Conservation (phyloP, 1,140 invertebrate species). For the Coboldia fuscipes region DNA sequence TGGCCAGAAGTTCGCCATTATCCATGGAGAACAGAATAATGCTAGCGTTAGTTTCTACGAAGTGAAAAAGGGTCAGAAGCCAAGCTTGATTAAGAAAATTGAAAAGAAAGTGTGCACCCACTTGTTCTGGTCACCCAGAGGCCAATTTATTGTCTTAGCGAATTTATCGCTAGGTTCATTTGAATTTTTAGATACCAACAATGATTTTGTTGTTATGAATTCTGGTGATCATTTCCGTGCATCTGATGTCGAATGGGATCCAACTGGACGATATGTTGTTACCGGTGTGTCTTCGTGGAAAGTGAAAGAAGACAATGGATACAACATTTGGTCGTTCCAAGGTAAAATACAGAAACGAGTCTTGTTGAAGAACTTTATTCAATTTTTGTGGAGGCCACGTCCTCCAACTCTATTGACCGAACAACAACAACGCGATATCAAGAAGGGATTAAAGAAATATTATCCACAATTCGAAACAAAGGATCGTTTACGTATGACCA, state of each 20-base stretch:
- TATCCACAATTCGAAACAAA: slow-evolving; percentile 89
- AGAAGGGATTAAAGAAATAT: slow-evolving; percentile 97
- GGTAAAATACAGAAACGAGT: slow-evolving; percentile 54
- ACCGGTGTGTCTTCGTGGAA: slow-evolving; percentile 91
- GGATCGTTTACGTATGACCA: slow-evolving; percentile 77
- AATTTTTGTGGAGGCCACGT: slow-evolving; percentile 89
- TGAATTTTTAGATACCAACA: slow-evolving; percentile 81
- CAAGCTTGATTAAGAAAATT: slow-evolving; percentile 68
- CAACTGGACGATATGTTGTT: slow-evolving; percentile 91
- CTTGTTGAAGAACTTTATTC: slow-evolving; percentile 79
- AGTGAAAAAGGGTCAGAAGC: slow-evolving; percentile 72
- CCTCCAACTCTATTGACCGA: slow-evolving; percentile 65
- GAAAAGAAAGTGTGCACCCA: slow-evolving; percentile 85
- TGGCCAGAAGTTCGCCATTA: slow-evolving; percentile 87
- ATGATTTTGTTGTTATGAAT: slow-evolving; percentile 86
- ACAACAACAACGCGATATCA: slow-evolving; percentile 78
- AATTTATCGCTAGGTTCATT: slow-evolving; percentile 67
- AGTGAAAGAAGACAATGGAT: slow-evolving; percentile 89
- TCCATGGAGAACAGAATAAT: slow-evolving; percentile 78
- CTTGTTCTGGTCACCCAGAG: slow-evolving; percentile 89
- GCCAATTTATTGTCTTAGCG: slow-evolving; percentile 88
- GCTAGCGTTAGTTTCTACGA: slow-evolving; percentile 87
- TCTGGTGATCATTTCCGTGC: slow-evolving; percentile 74
- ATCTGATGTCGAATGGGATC: slow-evolving; percentile 97
- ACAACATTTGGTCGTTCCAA: slow-evolving; percentile 97